Evolutionary conservation across 2,888 invertebrate species (phyloP).

Genomic region (Camptogramma bilineatum): DNA sequence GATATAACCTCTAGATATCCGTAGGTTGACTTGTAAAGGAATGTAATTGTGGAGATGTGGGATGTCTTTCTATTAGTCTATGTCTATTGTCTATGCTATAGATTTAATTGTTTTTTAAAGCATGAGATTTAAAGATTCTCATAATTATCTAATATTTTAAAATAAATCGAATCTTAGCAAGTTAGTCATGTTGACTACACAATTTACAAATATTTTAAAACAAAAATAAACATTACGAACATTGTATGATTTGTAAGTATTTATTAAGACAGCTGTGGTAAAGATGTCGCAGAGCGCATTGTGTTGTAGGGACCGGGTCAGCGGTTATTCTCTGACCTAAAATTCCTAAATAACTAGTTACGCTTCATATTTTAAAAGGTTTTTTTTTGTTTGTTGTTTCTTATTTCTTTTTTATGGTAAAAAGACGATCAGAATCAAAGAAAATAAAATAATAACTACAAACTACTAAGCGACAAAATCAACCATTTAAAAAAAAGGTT

Average conservation of each 20-base stretch:
- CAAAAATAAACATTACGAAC: neutral
- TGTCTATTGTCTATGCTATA: no score
- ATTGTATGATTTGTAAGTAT: conserved; percentile 8
- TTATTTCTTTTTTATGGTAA: conserved; percentile 9
- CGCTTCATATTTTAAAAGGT: conserved; percentile 44
- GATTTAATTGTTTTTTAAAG: no score
- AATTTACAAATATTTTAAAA: neutral
- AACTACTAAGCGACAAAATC: neutral
- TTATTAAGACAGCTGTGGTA: conserved; percentile 55
- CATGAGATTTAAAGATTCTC: no score
- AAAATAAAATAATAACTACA: conserved; percentile 12
- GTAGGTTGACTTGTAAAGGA: neutral
- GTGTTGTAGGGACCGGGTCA: conserved; percentile 41
- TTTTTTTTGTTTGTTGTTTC: conserved; percentile 33
- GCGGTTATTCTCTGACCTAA: conserved; percentile 41
- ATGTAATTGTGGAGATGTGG: neutral
- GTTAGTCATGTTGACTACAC: no score
- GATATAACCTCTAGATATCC: neutral
- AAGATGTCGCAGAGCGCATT: conserved; percentile 38
- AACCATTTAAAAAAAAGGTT: no score
- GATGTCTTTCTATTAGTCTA: no score
- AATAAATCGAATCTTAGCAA: no score
- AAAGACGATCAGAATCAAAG: no score
- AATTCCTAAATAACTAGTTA: conserved; percentile 46
- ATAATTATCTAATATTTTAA: no score